phyloP scores from a whole-genome alignment of 2,797 vertebrate species.

The Enoplosus armatus region DNA sequence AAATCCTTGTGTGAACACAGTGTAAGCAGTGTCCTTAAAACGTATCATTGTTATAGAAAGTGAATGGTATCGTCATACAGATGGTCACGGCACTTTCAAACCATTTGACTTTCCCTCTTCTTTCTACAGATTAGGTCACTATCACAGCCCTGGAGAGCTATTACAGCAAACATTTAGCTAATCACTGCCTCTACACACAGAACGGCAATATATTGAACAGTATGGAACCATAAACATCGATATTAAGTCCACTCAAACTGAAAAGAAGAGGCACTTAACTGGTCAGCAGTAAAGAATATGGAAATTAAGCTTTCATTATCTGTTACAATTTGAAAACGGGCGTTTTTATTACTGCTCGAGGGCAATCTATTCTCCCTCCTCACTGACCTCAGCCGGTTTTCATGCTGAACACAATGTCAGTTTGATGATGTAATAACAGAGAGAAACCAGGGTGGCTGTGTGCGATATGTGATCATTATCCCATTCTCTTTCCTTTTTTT shows the following conservation, averaged over 20 bases:
- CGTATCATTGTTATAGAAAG: slow-evolving; percentile 17
- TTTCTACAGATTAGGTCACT: slow-evolving; percentile 45
- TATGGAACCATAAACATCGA: slow-evolving; percentile 65
- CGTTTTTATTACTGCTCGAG: slow-evolving; percentile 62
- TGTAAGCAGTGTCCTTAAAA: slow-evolving; percentile 15
- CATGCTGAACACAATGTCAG: slow-evolving; percentile 47
- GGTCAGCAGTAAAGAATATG: slow-evolving; percentile 69
- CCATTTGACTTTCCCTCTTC: slow-evolving; percentile 57
- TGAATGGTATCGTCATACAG: slow-evolving; percentile 20
- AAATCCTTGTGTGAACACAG: too few species aligned
- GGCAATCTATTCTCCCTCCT: slow-evolving; percentile 40
- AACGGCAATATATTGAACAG: slow-evolving; percentile 58
- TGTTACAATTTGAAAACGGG: slow-evolving; percentile 63
- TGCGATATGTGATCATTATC: slow-evolving; percentile 67
- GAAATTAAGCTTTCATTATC: slow-evolving; percentile 73
- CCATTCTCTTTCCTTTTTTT: slow-evolving; percentile 21
- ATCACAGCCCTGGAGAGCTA: slow-evolving; percentile 43
- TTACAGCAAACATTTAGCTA: slow-evolving; percentile 69
- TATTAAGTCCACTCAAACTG: slow-evolving; percentile 68
- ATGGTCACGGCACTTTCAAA: slow-evolving; percentile 49
- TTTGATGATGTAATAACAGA: slow-evolving; percentile 72
- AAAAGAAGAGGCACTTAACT: slow-evolving; percentile 70
- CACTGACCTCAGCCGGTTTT: slow-evolving; percentile 62
- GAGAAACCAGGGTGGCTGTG: slow-evolving; percentile 49
- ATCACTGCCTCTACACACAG: slow-evolving; percentile 61